Evolutionary conservation across 1,140 invertebrate genomes (phyloP), one percentile per base, ranked within the genome.

Genomic region (Zaprionus ornatus): DNA sequence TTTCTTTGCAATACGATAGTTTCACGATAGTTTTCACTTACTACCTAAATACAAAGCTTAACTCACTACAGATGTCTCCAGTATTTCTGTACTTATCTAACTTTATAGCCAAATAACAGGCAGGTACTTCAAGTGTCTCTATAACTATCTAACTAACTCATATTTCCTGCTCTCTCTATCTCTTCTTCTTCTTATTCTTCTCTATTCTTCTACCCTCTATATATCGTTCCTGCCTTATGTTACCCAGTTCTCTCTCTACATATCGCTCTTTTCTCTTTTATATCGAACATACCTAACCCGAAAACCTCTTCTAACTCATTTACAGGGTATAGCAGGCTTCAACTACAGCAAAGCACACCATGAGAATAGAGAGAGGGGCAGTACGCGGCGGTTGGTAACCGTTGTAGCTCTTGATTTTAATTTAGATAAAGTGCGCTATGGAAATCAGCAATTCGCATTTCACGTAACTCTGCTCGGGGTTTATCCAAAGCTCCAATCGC

Each of bases 361-460:
- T 45, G 40, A 25, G 7, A 13, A 48, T 37, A 62, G 23, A 37
- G 15, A 35, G 7, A 50, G 59, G 19, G 32, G 7, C 37, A 40
- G 12, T n/a, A 27, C 25, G 35, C 9, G 50, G 35, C 17, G n/a
- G 29, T 54, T 57, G 55, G 32, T 5, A 55, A 40, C 35, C 50
- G 64, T 65, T 67, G 52, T 70, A 86, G 79, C 71, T 86, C 80
- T 80, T 79, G 84, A 88, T 88, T 88, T 88, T 88, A 88, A 88
- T 88, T 88, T 88, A 88, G 84, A 88, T 88, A 88, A 81, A 88
- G 84, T 84, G 71, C 74, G 65, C 84, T 76, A 84, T 88, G 84
- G 84, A 88, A 88, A 88, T 88, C 84, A 81, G 68, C 57, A 52
- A 67, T 60, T 74, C 55, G 70, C 63, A 60, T 69, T 82, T 74